A percentile compares a stretch with the other conserved stretches of the same genome.
phyloP scores from a whole-genome alignment of 1,140 invertebrate species.

The Hyphantria cunea region DNA sequence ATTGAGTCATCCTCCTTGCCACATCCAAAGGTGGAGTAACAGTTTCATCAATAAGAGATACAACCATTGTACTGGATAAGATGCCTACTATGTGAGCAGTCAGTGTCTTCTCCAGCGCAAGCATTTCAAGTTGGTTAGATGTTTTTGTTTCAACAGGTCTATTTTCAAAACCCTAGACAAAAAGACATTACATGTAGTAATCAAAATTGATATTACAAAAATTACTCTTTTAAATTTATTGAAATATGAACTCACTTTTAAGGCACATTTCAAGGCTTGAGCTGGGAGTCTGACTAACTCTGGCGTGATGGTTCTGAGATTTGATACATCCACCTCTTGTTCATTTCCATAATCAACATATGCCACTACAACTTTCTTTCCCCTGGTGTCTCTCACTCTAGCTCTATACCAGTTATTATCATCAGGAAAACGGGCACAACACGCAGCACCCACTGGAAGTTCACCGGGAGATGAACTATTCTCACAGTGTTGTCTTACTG shows the following conservation, averaged over 20 bases:
- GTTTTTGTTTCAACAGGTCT: slow-evolving; percentile 70
- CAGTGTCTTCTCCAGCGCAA: slow-evolving; percentile 71
- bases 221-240: neutral
- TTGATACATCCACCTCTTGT: slow-evolving; percentile 82
- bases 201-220: too few relatives aligned
- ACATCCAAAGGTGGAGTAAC: slow-evolving; percentile 66
- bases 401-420: slow-evolving; percentile 89
- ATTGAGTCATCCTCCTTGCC: slow-evolving; percentile 67
- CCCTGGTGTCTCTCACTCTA: slow-evolving; percentile 79
- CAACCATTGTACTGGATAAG: slow-evolving; percentile 68
- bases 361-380: slow-evolving; percentile 80
- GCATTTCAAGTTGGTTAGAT: slow-evolving; percentile 74
- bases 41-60: slow-evolving; percentile 65
- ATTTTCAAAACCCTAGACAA: slow-evolving; percentile 65
- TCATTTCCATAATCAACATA: slow-evolving; percentile 93
- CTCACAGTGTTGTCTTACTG: slow-evolving; percentile 75
- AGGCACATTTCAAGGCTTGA: slow-evolving; percentile 89
- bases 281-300: slow-evolving; percentile 85
- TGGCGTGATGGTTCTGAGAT: slow-evolving; percentile 84
- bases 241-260: slow-evolving; percentile 68
- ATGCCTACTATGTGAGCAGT: slow-evolving; percentile 64
- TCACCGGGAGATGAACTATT: slow-evolving; percentile 68
- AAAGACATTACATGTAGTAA: slow-evolving; percentile 6
- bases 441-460: slow-evolving; percentile 84
- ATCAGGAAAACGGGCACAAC: slow-evolving; percentile 87